Conservation (phyloP, 2,113 vertebrate species). For the Tragelaphus scriptus region DNA sequence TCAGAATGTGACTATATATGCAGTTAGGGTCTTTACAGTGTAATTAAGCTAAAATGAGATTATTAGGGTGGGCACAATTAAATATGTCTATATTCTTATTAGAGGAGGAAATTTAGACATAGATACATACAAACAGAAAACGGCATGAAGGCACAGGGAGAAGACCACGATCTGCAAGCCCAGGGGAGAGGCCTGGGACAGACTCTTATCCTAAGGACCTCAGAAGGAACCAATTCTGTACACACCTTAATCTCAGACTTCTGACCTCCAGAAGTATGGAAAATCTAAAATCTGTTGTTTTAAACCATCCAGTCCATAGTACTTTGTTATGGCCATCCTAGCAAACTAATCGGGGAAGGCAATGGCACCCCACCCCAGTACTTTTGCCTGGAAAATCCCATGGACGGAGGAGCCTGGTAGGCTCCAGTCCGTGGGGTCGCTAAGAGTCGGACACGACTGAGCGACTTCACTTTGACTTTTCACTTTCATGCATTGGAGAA, state of each 20-base stretch:
- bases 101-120: background rate
- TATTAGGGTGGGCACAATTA: background rate
- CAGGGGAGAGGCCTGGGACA: background rate
- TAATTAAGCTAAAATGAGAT: background rate
- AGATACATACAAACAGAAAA: background rate
- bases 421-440: too few relatives aligned
- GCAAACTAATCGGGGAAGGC: background rate
- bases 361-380: too few relatives aligned
- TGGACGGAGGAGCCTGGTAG: too few relatives aligned
- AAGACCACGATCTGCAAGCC: background rate
- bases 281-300: background rate
- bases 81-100: background rate
- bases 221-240: background rate
- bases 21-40: background rate
- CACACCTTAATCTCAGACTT: background rate
- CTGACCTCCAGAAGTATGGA: background rate
- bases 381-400: too few relatives aligned
- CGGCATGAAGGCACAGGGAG: background rate
- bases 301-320: background rate
- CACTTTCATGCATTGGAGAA: too few relatives aligned
- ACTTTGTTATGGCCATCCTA: background rate
- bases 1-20: background rate
- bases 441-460: too few relatives aligned
- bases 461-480: too few relatives aligned
- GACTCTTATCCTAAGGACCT: background rate